These are phyloP conservation scores for Neelides sp. DNA, from an alignment of 1,140 invertebrate species.

Conservation along the genomic window DNA sequence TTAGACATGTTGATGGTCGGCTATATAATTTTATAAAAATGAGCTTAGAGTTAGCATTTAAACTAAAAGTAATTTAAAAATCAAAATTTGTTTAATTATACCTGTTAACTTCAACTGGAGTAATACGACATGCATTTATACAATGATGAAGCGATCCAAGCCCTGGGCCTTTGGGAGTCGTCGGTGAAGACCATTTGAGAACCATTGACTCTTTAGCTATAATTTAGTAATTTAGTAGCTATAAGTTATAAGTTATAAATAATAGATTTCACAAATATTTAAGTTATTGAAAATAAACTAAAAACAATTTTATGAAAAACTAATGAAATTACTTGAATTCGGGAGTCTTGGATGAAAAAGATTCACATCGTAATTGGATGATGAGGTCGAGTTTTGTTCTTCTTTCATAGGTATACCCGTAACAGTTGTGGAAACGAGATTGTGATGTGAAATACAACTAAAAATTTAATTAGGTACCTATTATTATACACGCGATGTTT, in stretches of 20 bases:
- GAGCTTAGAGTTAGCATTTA: no score
- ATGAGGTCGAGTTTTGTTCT: conserved; percentile 94
- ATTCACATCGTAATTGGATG: conserved; percentile 95
- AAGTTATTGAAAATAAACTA: conserved; percentile 7
- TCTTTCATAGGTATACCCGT: conserved; percentile 99
- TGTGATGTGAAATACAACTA: conserved; percentile 52
- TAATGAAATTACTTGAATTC: conserved; percentile 1
- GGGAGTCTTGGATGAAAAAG: conserved; percentile 61
- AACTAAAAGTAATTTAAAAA: neutral
- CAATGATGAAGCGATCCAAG: conserved; percentile 48
- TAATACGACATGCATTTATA: conserved; percentile 72
- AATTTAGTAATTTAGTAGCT: neutral
- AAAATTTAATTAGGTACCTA: neutral
- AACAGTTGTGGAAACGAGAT: conserved; percentile 87
- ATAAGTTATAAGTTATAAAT: neutral
- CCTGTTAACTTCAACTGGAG: conserved; percentile 88
- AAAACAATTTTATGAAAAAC: conserved; percentile 22
- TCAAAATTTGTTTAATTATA: conserved; percentile 3
- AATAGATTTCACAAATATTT: neutral
- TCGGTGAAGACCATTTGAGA: conserved; percentile 30
- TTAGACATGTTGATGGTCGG: conserved; percentile 85
- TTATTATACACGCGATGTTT: conserved; percentile 2
- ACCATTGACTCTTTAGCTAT: conserved; percentile 15
- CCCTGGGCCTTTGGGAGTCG: conserved; percentile 33
- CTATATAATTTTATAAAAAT: conserved; percentile 34